phyloP scores from a whole-genome alignment of 2,888 invertebrate species.

The Calliphora vomitoria region DNA sequence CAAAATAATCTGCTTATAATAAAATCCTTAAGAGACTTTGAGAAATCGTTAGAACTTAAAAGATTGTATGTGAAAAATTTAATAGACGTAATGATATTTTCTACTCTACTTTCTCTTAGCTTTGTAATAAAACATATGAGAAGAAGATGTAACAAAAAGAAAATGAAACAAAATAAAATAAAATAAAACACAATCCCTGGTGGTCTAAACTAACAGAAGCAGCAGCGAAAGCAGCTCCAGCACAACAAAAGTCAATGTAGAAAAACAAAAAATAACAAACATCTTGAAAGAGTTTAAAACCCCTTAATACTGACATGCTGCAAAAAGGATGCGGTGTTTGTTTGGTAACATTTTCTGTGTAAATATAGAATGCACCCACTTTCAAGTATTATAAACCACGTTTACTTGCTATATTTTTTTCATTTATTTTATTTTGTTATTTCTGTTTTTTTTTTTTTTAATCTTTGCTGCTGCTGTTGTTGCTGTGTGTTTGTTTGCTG shows the following conservation, averaged over 20 bases:
- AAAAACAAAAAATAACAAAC: slow-evolving; percentile 29
- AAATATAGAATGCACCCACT: slow-evolving; percentile 17
- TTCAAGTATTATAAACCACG: slow-evolving; percentile 40
- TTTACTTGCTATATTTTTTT: slow-evolving; percentile 48
- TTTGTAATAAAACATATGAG: background rate
- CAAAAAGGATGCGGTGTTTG: too few species aligned
- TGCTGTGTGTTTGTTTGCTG: slow-evolving; percentile 30
- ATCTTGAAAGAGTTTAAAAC: slow-evolving; percentile 47
- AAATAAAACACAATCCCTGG: slow-evolving; percentile 43
- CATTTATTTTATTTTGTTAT: slow-evolving; percentile 45
- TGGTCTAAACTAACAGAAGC: slow-evolving; percentile 49
- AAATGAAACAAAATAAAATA: background rate
- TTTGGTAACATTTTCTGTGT: too few species aligned
- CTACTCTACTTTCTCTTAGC: slow-evolving; percentile 18
- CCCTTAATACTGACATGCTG: slow-evolving; percentile 36
- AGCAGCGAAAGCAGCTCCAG: slow-evolving; percentile 31
- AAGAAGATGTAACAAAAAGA: background rate
- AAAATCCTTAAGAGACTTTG: slow-evolving; percentile 71
- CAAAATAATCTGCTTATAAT: slow-evolving; percentile 70
- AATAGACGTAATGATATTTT: slow-evolving; percentile 70
- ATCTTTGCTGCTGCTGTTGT: slow-evolving; percentile 1
- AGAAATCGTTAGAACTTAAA: slow-evolving; percentile 66
- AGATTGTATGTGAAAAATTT: slow-evolving; percentile 61
- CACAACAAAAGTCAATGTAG: slow-evolving; percentile 59
- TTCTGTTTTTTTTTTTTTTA: too few species aligned